Conservation (phyloP, 92 coral and sea anemone genomes). For the Paragorgia papillata region DNA sequence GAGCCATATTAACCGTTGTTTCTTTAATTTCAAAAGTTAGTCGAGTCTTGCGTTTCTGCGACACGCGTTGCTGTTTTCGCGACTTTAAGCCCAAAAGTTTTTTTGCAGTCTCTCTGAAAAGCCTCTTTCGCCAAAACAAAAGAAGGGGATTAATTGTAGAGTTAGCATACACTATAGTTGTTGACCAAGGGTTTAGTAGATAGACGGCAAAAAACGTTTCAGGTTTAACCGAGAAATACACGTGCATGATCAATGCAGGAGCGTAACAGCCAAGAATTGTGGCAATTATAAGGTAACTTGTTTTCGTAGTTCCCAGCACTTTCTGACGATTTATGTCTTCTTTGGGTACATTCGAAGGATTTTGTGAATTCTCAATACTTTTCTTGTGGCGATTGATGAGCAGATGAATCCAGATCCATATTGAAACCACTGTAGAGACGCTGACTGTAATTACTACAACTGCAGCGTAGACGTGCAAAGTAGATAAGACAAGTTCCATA, state of each 20-base stretch:
- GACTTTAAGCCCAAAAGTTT: too few relatives aligned
- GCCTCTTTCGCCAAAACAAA: conserved; percentile 22
- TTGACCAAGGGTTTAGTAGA: not conserved
- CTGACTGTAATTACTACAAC: too few relatives aligned
- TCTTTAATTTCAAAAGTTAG: too few relatives aligned
- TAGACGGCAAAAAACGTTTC: too few relatives aligned
- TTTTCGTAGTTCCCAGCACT: conserved; percentile 2
- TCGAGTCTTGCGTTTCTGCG: too few relatives aligned
- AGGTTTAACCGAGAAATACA: not conserved
- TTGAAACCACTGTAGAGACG: too few relatives aligned
- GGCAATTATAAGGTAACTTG: conserved; percentile 5
- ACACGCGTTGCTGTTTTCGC: too few relatives aligned
- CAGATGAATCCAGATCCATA: conserved; percentile 32
- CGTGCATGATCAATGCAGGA: conserved; percentile 1
- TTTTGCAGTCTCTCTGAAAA: conserved; percentile 11
- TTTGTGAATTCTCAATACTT: not conserved
- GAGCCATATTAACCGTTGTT: too few relatives aligned
- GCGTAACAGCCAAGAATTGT: not conserved
- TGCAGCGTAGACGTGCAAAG: too few relatives aligned
- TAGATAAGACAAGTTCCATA: too few relatives aligned
- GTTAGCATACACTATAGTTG: conserved; percentile 11
- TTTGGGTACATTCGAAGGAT: not conserved
- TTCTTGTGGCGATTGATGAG: conserved; percentile 11
- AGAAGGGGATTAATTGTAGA: conserved; percentile 1
- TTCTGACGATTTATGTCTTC: not conserved